phyloP scores from a whole-genome alignment of 2,888 invertebrate genomes.

The Sussaba pulchella region DNA sequence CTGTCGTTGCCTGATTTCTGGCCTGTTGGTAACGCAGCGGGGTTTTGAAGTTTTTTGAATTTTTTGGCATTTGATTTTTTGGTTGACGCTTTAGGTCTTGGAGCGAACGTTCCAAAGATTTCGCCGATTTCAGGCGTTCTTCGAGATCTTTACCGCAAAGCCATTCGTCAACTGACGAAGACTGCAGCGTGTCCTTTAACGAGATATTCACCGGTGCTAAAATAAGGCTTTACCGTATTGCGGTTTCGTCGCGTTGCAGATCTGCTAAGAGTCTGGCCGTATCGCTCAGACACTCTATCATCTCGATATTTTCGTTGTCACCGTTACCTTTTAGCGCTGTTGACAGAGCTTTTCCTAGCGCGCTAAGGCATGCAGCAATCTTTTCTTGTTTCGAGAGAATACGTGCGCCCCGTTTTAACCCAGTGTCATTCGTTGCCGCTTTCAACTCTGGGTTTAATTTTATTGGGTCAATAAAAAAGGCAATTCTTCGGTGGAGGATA shows the following conservation, averaged over 20 bases:
- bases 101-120: conserved; percentile 31
- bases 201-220: conserved; percentile 35
- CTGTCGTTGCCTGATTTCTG: background rate
- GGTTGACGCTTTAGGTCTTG: background rate
- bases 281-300: conserved; percentile 52
- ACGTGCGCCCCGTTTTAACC: conserved; percentile 46
- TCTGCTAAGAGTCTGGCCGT: conserved; percentile 38
- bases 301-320: conserved; percentile 1
- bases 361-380: conserved; percentile 48
- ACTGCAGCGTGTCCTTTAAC: conserved; percentile 46
- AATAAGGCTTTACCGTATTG: conserved; percentile 54
- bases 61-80: too few species aligned
- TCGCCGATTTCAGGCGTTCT: conserved; percentile 39
- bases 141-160: conserved; percentile 47
- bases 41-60: too few species aligned
- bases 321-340: conserved; percentile 19
- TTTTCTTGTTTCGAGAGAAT: conserved; percentile 50
- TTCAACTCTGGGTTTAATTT: conserved; percentile 56
- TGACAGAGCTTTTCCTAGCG: conserved; percentile 21
- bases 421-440: conserved; percentile 36
- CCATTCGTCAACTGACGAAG: conserved; percentile 46
- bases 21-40: background rate
- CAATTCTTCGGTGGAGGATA: conserved; percentile 54
- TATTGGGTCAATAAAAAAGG: conserved; percentile 28
- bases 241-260: conserved; percentile 56